These are phyloP conservation scores for Acronicta psi DNA, from an alignment of 2,888 invertebrate genomes.

Conservation along the genomic window DNA sequence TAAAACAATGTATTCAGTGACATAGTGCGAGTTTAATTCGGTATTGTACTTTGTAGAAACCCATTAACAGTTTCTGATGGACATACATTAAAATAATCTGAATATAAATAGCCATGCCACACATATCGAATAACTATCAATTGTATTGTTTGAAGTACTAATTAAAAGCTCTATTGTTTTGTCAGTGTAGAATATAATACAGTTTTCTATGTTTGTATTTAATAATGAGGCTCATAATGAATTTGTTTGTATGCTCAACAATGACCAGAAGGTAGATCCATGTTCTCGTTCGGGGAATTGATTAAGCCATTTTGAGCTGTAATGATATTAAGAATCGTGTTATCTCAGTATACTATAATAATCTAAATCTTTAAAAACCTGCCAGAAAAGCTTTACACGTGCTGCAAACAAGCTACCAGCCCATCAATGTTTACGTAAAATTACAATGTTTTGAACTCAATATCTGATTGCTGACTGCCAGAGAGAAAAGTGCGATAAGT, in stretches of 20 bases:
- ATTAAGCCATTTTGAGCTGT: conserved; percentile 14
- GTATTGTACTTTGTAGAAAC: conserved; percentile 52
- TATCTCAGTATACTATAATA: conserved; percentile 29
- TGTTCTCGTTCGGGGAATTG: too few species aligned
- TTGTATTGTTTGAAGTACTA: conserved; percentile 30
- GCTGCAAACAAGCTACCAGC: conserved; percentile 37
- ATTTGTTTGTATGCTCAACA: too few species aligned
- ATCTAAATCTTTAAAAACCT: conserved; percentile 43
- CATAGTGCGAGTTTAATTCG: conserved; percentile 52
- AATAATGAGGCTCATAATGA: neutral
- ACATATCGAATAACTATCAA: conserved; percentile 35
- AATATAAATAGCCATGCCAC: conserved; percentile 30
- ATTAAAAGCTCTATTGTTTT: conserved; percentile 42
- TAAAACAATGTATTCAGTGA: conserved; percentile 55
- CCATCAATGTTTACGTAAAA: conserved; percentile 32
- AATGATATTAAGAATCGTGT: conserved; percentile 25
- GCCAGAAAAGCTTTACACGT: conserved; percentile 34
- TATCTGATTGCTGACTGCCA: conserved; percentile 30
- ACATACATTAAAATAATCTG: conserved; percentile 42
- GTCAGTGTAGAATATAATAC: conserved; percentile 15
- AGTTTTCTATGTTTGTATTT: conserved; percentile 3
- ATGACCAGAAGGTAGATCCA: too few species aligned
- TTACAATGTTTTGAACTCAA: conserved; percentile 42
- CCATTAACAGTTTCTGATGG: conserved; percentile 48
- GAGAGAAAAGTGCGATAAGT: conserved; percentile 18